These are phyloP conservation scores for Mormyrops attenuatus DNA, from an alignment of 2,797 vertebrate species.

Conservation along the genomic window DNA sequence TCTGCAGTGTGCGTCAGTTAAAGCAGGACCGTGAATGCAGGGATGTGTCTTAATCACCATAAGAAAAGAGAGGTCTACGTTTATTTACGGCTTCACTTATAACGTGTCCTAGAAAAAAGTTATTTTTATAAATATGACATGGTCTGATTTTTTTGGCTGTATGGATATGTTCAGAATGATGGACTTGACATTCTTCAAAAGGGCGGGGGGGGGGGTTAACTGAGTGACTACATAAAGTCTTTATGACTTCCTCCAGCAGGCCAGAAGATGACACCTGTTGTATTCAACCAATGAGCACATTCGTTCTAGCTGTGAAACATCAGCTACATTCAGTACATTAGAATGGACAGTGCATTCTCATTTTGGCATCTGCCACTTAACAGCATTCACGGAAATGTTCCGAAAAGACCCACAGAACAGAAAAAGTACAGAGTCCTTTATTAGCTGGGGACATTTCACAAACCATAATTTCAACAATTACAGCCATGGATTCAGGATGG, in stretches of 20 bases:
- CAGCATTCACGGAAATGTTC: background rate
- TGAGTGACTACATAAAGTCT: background rate
- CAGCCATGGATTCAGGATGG: background rate
- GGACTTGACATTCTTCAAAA: background rate
- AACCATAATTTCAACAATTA: background rate
- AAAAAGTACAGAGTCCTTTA: background rate
- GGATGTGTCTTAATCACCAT: background rate
- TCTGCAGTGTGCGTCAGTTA: background rate
- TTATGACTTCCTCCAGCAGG: background rate
- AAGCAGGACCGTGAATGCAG: background rate
- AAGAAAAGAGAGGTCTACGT: background rate
- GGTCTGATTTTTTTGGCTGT: background rate
- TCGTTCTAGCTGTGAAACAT: background rate
- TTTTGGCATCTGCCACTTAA: background rate
- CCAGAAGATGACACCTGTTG: background rate
- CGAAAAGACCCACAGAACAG: background rate
- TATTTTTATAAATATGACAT: background rate
- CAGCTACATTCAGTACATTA: background rate
- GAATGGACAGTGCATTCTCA: background rate
- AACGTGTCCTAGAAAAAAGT: background rate
- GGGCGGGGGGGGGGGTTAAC: background rate
- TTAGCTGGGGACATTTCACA: background rate
- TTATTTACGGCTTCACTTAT: background rate
- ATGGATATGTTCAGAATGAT: background rate
- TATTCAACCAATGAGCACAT: background rate